Evolutionary conservation across 2,797 vertebrate species (phyloP), one percentile per base, ranked within the genome.

Genomic region (Crax fasciolata): DNA sequence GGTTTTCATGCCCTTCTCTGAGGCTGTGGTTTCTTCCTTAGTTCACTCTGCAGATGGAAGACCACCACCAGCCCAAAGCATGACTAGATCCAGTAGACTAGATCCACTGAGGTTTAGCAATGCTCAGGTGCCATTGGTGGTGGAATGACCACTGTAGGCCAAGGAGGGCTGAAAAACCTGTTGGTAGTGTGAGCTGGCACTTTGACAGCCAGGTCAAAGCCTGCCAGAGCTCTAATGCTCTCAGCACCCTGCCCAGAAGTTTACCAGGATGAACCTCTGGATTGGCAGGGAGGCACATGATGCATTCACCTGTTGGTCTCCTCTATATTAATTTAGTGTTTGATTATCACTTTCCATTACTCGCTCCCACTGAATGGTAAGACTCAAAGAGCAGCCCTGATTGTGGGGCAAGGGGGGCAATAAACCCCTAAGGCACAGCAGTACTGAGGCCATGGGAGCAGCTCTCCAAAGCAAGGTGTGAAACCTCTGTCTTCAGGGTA

Each of bases 1-100:
- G 18, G 13, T 72, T 87, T 74, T 80, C 11, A 14, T 24, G 20
- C 15, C 43, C 13, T 70, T 89, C 12, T 80, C 44, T 66, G 58
- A 68, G 58, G 6, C 14, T 28, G 13, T 62, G 10, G 0, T 0
- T 74, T 62, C 38, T 20, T 4, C 6, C 27, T 71, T 17, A 13
- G 15, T 58, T 83, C 27, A 39, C 11, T 38, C 25, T 74, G 57
- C 35, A 55, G 43, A 58, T 0, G 2, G 72, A 52, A 84, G 13
- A 73, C 39, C 54, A 63, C 15, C 10, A 7, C 1, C 6, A 14
- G 20, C n/a, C 61, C 68, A 77, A 39, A 52, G 13, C 48, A 43
- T 0, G 2, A 32, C 17, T 43, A 39, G n/a, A 73, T 75, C 12
- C 58, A 65, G 67, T 43, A 67, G 66, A 11, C 25, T 30, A 41